These are phyloP conservation scores for Typhlichthys subterraneus DNA, from an alignment of 2,797 vertebrate genomes.

Conservation along the genomic window DNA sequence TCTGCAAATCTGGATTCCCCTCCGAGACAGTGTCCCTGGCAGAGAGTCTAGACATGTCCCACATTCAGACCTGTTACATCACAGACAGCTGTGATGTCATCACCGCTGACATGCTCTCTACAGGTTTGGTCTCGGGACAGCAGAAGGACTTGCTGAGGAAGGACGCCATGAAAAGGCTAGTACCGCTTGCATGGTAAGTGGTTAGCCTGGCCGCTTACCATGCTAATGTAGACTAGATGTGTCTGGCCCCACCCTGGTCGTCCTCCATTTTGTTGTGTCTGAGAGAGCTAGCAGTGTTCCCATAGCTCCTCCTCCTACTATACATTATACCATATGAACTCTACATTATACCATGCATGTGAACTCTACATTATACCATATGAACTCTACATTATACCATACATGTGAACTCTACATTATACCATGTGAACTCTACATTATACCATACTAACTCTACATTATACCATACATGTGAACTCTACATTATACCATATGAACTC, in stretches of 20 bases:
- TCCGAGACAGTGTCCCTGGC: constrained; percentile 41
- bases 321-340: too few relatives aligned
- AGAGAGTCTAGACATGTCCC: constrained; percentile 49
- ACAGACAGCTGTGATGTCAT: constrained; percentile 37
- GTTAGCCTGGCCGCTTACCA: constrained; percentile 79
- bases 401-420: too few relatives aligned
- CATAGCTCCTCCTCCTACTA: neutral
- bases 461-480: too few relatives aligned
- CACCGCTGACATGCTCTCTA: constrained; percentile 24
- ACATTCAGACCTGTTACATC: constrained; percentile 37
- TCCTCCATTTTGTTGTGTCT: constrained; percentile 4
- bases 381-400: too few relatives aligned
- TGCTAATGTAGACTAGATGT: constrained; percentile 50
- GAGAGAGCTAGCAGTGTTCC: neutral
- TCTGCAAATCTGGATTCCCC: constrained; percentile 44
- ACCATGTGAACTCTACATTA: too few relatives aligned
- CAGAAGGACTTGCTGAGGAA: constrained; percentile 58
- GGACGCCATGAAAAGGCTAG: constrained; percentile 89
- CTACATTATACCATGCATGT: too few relatives aligned
- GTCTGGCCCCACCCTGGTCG: constrained; percentile 6
- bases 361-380: too few relatives aligned
- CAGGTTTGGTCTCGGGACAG: constrained; percentile 46
- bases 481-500: too few relatives aligned
- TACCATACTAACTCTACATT: too few relatives aligned
- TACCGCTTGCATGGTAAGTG: constrained; percentile 84